Evolutionary conservation across 2,113 vertebrate species (phyloP).

Genomic region (Megaptera novaeangliae): DNA sequence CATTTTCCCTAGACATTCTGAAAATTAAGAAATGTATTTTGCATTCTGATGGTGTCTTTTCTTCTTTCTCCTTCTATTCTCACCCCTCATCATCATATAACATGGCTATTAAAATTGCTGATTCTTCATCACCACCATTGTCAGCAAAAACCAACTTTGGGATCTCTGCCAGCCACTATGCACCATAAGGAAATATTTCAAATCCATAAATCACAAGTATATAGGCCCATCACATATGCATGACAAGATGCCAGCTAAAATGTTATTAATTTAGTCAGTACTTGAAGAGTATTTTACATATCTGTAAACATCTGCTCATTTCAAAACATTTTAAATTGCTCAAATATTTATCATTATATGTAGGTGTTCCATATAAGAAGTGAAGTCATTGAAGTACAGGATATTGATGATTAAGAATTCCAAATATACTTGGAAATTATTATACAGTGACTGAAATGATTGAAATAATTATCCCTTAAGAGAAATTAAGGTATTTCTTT

Average conservation of each 20-base stretch:
- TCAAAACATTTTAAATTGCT: constrained; percentile 32
- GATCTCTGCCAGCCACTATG: not conserved
- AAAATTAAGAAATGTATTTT: not conserved
- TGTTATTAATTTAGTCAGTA: constrained; percentile 26
- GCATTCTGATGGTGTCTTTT: not conserved
- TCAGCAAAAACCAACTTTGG: not conserved
- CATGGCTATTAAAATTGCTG: not conserved
- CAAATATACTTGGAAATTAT: not conserved
- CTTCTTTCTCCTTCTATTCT: not conserved
- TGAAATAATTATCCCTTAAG: not conserved
- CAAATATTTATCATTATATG: not conserved
- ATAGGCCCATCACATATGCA: not conserved
- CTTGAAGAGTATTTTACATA: not conserved
- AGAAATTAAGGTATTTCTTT: constrained; percentile 4
- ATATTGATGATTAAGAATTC: not conserved
- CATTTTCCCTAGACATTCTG: not conserved
- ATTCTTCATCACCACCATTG: not conserved
- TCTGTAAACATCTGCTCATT: not conserved
- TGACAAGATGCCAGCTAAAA: not conserved
- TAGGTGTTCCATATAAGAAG: not conserved
- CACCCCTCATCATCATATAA: not conserved
- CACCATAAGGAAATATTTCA: not conserved
- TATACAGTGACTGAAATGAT: not conserved
- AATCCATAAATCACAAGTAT: not conserved
- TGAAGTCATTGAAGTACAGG: not conserved